Evolutionary conservation across 1,140 invertebrate genomes (phyloP).

Genomic region (Heliconius himera): DNA sequence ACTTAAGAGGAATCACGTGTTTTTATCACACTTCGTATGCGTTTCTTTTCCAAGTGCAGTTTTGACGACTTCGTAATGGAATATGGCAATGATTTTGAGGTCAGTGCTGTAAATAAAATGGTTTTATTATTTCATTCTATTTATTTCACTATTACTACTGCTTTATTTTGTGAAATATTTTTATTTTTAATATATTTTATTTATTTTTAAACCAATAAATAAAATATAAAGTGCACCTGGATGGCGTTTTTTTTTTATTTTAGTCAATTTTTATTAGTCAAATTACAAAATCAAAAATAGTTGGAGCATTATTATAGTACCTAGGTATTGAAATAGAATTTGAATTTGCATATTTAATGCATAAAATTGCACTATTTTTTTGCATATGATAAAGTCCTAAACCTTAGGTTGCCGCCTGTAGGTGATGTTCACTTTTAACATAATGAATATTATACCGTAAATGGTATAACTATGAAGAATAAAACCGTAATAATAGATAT

Average conservation of each 20-base stretch:
- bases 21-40: constrained; percentile 48
- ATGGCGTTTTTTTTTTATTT: too few species aligned
- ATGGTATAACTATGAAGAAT: too few species aligned
- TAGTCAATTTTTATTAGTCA: too few species aligned
- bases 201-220: not conserved
- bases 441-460: too few species aligned
- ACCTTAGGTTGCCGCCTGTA: too few species aligned
- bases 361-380: not conserved
- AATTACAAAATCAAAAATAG: too few species aligned
- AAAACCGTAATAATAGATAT: too few species aligned
- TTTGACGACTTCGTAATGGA: constrained; percentile 73
- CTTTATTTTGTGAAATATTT: not conserved
- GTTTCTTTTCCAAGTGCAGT: constrained; percentile 57
- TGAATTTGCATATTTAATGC: too few species aligned
- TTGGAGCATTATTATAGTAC: too few species aligned
- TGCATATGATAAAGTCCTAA: too few species aligned
- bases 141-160: not conserved
- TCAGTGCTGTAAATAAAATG: constrained; percentile 37
- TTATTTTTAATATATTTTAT: not conserved
- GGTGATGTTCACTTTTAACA: too few species aligned
- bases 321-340: too few species aligned
- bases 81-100: constrained; percentile 70
- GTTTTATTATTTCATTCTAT: not conserved
- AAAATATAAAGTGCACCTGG: not conserved
- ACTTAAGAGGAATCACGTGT: constrained; percentile 1